These are phyloP conservation scores for Cottus gobio DNA, from an alignment of 2,113 vertebrate genomes.

Conservation along the genomic window DNA sequence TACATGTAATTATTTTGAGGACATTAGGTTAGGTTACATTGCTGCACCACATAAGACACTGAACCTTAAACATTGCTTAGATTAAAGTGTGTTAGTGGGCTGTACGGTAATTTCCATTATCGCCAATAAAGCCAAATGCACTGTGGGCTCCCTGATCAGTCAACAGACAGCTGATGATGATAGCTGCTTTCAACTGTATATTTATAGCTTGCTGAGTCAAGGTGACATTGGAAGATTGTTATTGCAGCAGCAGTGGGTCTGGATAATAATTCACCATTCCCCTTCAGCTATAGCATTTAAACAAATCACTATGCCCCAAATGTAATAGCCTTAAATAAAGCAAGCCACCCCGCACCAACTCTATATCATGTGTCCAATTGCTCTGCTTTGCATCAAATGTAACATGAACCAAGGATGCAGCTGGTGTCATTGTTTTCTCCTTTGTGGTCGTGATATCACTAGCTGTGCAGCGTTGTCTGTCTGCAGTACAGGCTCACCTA, in stretches of 20 bases:
- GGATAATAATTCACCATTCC: constrained; percentile 50
- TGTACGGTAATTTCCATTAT: constrained; percentile 1
- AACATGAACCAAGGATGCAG: constrained; percentile 15
- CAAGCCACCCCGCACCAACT: not conserved
- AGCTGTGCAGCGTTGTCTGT: not conserved
- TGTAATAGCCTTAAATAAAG: constrained; percentile 38
- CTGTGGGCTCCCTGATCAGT: constrained; percentile 34
- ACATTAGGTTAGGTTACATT: not conserved
- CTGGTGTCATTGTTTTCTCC: not conserved
- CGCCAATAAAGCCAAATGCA: not conserved
- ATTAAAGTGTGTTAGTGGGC: not conserved
- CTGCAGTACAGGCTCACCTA: not conserved
- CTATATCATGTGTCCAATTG: constrained; percentile 14
- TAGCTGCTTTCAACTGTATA: constrained; percentile 36
- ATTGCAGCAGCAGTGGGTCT: constrained; percentile 33
- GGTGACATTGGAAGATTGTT: constrained; percentile 67
- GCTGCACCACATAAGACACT: not conserved
- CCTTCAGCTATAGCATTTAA: constrained; percentile 41
- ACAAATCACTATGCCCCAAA: constrained; percentile 32
- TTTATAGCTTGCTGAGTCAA: constrained; percentile 52
- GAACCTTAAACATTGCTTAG: not conserved
- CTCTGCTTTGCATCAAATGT: not conserved
- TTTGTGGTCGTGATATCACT: not conserved
- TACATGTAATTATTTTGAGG: not conserved
- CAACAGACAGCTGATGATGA: constrained; percentile 36